Evolutionary conservation across 2,888 invertebrate species (phyloP).

Genomic region (Chaetoderma sp.): DNA sequence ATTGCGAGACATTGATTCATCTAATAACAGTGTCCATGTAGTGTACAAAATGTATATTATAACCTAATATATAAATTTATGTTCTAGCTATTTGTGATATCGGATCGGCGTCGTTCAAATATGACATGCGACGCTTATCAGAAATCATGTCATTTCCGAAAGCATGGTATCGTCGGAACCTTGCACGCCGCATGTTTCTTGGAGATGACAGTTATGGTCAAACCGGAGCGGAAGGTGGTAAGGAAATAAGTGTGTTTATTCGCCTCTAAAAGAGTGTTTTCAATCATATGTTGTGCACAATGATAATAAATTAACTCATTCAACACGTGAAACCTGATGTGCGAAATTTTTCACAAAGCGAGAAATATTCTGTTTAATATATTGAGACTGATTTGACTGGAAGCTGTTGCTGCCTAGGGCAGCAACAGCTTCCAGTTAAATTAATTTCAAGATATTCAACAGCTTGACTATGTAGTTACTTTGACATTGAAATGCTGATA

Average conservation of each 20-base stretch:
- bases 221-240: constrained; percentile 51
- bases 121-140: constrained; percentile 96
- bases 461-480: too few species aligned
- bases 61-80: too few species aligned
- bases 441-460: too few species aligned
- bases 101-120: constrained; percentile 89
- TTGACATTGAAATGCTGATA: too few species aligned
- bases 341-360: too few species aligned
- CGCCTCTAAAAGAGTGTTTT: background rate
- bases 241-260: background rate
- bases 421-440: too few species aligned
- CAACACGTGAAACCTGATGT: background rate
- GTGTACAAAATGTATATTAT: too few species aligned
- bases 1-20: too few species aligned
- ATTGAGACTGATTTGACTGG: too few species aligned
- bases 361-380: too few species aligned
- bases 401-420: too few species aligned
- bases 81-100: constrained; percentile 88
- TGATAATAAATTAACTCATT: background rate
- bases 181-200: constrained; percentile 76
- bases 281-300: background rate
- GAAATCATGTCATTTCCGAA: constrained; percentile 98
- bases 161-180: constrained; percentile 96
- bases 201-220: constrained; percentile 81
- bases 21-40: too few species aligned